phyloP scores from a whole-genome alignment of 2,888 invertebrate genomes.

The Platycheirus albimanus region DNA sequence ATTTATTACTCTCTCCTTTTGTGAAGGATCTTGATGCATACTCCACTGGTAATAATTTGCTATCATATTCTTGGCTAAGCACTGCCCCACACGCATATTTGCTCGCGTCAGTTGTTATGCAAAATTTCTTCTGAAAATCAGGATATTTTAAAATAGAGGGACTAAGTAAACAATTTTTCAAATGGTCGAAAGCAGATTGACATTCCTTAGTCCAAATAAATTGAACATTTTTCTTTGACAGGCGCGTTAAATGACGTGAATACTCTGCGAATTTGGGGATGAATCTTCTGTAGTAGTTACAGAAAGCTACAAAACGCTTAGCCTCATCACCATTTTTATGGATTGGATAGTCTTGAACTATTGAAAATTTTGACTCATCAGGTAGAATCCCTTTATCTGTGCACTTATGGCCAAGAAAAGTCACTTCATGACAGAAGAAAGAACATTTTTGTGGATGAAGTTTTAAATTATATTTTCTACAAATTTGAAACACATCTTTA shows the following conservation, averaged over 20 bases:
- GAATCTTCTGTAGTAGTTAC: slow-evolving; percentile 35
- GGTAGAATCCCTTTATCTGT: slow-evolving; percentile 29
- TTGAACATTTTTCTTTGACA: slow-evolving; percentile 7
- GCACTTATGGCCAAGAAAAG: slow-evolving; percentile 31
- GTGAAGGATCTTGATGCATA: slow-evolving; percentile 69
- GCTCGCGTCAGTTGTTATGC: slow-evolving; percentile 59
- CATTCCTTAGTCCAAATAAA: slow-evolving; percentile 53
- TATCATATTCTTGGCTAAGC: slow-evolving; percentile 54
- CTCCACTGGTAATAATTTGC: slow-evolving; percentile 50
- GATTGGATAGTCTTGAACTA: not conserved
- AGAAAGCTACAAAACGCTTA: not conserved
- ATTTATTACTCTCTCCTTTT: slow-evolving; percentile 75
- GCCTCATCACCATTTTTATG: not conserved
- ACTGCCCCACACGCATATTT: slow-evolving; percentile 63
- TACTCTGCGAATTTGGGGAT: slow-evolving; percentile 38
- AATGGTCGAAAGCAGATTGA: slow-evolving; percentile 45
- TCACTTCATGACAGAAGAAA: not conserved
- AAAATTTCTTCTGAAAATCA: slow-evolving; percentile 53
- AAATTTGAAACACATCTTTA: slow-evolving; percentile 4
- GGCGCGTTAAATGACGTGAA: slow-evolving; percentile 8
- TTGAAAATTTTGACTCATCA: not conserved
- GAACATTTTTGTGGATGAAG: too few relatives aligned
- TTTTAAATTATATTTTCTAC: slow-evolving; percentile 32
- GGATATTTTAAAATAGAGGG: slow-evolving; percentile 54
- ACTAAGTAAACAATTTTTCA: slow-evolving; percentile 30